Conservation (phyloP, 2,113 vertebrate species). For the Synodontis membranacea region DNA sequence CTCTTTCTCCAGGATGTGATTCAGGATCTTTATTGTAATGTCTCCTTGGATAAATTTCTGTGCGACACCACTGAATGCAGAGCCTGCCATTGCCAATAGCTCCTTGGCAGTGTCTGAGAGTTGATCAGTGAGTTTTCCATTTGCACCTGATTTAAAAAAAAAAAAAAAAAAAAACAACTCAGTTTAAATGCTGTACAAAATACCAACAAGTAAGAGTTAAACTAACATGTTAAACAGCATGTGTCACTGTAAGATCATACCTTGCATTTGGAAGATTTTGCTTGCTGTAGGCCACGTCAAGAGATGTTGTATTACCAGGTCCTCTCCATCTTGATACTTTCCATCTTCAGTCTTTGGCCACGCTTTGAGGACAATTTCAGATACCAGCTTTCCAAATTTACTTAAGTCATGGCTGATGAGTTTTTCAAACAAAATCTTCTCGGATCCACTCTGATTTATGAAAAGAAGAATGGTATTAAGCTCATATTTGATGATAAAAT, state of each 20-base stretch:
- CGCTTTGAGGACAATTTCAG: conserved; percentile 79
- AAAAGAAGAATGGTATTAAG: not conserved
- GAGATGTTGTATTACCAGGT: conserved; percentile 74
- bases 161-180: too few relatives aligned
- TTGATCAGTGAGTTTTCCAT: conserved; percentile 64
- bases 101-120: conserved; percentile 72
- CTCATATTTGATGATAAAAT: not conserved
- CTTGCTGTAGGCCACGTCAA: conserved; percentile 78
- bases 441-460: conserved; percentile 62
- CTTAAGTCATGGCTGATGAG: conserved; percentile 16
- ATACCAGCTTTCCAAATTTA: conserved; percentile 81
- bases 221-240: not conserved
- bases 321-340: conserved; percentile 48
- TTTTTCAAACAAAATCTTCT: conserved; percentile 62
- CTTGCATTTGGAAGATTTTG: conserved; percentile 75
- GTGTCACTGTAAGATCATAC: conserved; percentile 61
- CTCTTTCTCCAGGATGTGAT: conserved; percentile 63
- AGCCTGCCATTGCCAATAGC: conserved; percentile 69
- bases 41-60: conserved; percentile 60
- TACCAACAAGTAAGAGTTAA: not conserved
- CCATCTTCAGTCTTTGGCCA: conserved; percentile 74
- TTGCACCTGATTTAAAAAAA: conserved; percentile 73
- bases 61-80: conserved; percentile 60
- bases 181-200: conserved; percentile 23
- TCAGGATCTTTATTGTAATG: conserved; percentile 72